These are phyloP conservation scores for Monochamus alternatus DNA, from an alignment of 2,888 invertebrate species.

Conservation along the genomic window DNA sequence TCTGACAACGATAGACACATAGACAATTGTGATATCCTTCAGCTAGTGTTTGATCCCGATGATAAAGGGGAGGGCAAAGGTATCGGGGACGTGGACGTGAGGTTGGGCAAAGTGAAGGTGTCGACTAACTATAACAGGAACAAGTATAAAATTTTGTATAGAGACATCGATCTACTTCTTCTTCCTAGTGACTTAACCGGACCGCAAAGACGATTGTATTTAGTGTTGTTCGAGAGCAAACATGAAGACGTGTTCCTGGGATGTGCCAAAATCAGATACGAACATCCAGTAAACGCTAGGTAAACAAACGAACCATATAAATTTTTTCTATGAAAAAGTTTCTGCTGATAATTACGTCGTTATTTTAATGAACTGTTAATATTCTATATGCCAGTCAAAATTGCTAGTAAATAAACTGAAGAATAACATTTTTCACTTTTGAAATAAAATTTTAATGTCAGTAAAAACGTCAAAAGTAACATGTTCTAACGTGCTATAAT, in stretches of 20 bases:
- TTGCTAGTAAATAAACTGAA: no score
- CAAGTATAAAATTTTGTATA: conserved; percentile 75
- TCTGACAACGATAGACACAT: conserved; percentile 80
- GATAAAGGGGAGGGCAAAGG: conserved; percentile 77
- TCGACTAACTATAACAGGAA: conserved; percentile 76
- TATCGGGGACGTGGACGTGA: conserved; percentile 85
- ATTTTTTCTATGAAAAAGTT: no score
- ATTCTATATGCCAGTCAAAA: no score
- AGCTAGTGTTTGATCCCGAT: conserved; percentile 88
- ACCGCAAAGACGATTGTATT: conserved; percentile 83
- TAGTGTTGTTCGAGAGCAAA: conserved; percentile 86
- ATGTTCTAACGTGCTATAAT: no score
- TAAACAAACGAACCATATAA: conserved; percentile 68
- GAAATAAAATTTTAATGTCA: no score
- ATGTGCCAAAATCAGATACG: conserved; percentile 86
- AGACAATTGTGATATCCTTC: conserved; percentile 88
- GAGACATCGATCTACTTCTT: conserved; percentile 81
- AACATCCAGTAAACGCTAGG: conserved; percentile 80
- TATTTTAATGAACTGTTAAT: no score
- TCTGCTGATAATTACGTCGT: no score
- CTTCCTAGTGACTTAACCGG: conserved; percentile 83
- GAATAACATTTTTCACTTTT: no score
- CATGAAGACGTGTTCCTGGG: conserved; percentile 85
- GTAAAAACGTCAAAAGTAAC: no score
- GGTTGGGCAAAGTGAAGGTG: conserved; percentile 84